Conservation (phyloP, 2,113 vertebrate species). For the Cavia porcellus region DNA sequence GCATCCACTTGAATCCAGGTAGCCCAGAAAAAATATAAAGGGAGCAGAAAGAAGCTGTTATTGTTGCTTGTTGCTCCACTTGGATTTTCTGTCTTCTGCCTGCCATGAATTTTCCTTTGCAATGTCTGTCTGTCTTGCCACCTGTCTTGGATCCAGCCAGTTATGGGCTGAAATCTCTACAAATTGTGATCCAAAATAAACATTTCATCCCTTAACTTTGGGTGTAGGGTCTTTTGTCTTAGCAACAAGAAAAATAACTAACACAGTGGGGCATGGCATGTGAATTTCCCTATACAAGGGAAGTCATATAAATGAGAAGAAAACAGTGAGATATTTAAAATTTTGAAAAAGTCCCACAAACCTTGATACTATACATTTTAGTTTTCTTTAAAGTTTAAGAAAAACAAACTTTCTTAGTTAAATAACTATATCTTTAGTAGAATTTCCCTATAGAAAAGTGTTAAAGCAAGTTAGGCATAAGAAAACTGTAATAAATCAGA, state of each 20-base stretch:
- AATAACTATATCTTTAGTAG: neutral
- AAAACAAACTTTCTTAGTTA: neutral
- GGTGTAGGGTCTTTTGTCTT: neutral
- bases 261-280: no score
- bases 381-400: neutral
- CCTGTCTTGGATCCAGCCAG: neutral
- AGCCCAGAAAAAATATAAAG: neutral
- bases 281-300: neutral
- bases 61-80: neutral
- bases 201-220: neutral
- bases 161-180: neutral
- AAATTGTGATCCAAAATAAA: neutral
- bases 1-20: neutral
- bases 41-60: neutral
- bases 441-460: neutral
- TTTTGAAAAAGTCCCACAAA: neutral
- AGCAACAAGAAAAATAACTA: neutral
- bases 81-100: neutral
- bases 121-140: neutral
- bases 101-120: neutral
- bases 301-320: neutral
- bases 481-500: neutral
- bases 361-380: neutral
- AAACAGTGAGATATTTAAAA: neutral
- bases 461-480: neutral